Base-by-base conservation (phyloP, 2,797 vertebrate genomes). In the Synanceia verrucosa region DNA sequence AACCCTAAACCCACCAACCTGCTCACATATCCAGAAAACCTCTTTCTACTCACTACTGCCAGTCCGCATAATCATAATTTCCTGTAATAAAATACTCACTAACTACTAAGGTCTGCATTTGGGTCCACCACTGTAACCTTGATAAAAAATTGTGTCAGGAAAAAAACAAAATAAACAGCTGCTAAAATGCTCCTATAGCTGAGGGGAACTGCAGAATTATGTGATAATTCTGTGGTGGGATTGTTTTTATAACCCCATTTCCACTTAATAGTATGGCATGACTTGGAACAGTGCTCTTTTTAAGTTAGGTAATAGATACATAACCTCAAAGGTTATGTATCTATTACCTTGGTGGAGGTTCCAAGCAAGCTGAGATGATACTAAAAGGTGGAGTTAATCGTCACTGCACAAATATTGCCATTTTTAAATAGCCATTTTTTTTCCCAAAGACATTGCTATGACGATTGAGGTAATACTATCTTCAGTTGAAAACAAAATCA, bases 251-350 rank as follows among this genome's bases (percentile, higher is more conserved):
- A n/a, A 9, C 41, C n/a, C 19, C 2, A 43, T 43, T 34, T 21
- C 6, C 51, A 21, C 19, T 33, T 10, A 19, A 21, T 33, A 6
- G 0, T 1, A 21, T 6, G 18, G n/a, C 51, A 53, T 0, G 1
- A 0, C 26, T 31, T 29, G 24, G 2, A 28, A 4, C 6, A 0
- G 1, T 28, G 26, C 1, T 50, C 1, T n/a, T n/a, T 4, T 24
- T n/a, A n/a, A n/a, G n/a, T n/a, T n/a, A n/a, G n/a, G n/a, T n/a
- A n/a, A n/a, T n/a, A n/a, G n/a, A n/a, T n/a, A n/a, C n/a, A n/a
- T n/a, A n/a, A n/a, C n/a, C n/a, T n/a, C 50, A 29, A 52, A 52
- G n/a, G 26, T 51, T 28, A 3, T 51, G 9, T 28, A 29, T 5
- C 50, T 31, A 13, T 19, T 31, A 34, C 11, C 29, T 9, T n/a